A percentile compares a stretch with the other conserved stretches of the same genome.
Conservation (phyloP, 1,140 invertebrate species). For the Drosophila nannoptera region DNA sequence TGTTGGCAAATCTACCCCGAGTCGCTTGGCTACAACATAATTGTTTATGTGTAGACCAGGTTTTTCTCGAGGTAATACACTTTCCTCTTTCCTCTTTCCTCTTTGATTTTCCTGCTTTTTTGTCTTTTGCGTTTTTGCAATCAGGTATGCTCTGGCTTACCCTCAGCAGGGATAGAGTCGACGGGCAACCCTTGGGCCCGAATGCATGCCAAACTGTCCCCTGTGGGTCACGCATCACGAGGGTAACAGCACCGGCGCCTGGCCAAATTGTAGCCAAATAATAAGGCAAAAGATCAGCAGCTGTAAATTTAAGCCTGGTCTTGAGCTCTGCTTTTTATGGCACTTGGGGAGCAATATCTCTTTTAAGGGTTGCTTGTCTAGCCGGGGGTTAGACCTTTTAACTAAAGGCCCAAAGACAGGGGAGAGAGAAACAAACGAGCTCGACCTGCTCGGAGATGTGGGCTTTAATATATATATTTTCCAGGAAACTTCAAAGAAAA, state of each 20-base stretch:
- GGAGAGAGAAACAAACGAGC: no score
- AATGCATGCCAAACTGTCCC: constrained; percentile 63
- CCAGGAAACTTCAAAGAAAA: background rate
- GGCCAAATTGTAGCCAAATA: constrained; percentile 37
- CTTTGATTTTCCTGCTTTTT: constrained; percentile 4
- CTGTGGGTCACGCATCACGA: constrained; percentile 47
- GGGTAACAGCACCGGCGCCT: constrained; percentile 37
- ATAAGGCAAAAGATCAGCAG: constrained; percentile 69
- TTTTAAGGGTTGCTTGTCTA: constrained; percentile 49
- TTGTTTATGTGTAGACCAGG: constrained; percentile 56
- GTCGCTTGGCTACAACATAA: constrained; percentile 54
- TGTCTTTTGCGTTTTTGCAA: constrained; percentile 50
- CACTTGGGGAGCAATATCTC: constrained; percentile 66
- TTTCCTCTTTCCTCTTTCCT: constrained; percentile 20
- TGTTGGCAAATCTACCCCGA: constrained; percentile 43
- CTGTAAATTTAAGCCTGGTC: constrained; percentile 52
- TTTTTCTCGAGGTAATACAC: constrained; percentile 37
- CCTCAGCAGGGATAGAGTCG: constrained; percentile 16
- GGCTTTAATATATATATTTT: no score
- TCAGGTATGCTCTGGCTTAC: constrained; percentile 54
- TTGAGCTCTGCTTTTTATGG: constrained; percentile 40
- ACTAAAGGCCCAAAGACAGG: background rate
- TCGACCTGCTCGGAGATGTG: no score
- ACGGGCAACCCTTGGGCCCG: constrained; percentile 52
- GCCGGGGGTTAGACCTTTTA: constrained; percentile 23